phyloP scores from a whole-genome alignment of 2,888 invertebrate species.

The Diarsia mendica region DNA sequence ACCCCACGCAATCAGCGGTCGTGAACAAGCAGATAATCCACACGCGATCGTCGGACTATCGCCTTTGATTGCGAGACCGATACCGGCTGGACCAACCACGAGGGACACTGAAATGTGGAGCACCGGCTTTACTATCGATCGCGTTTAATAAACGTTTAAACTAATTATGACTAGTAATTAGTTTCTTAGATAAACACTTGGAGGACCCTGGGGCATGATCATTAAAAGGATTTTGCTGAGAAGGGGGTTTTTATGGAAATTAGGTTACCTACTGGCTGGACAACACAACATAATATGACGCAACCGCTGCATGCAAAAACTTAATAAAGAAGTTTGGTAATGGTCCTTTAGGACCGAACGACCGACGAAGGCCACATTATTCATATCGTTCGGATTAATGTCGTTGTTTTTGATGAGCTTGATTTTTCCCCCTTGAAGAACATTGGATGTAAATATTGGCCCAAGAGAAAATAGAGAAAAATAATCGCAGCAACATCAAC shows the following conservation, averaged over 20 bases:
- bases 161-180: slow-evolving; percentile 2
- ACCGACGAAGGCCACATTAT: not conserved
- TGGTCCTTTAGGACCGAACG: not conserved
- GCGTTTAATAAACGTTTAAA: slow-evolving; percentile 20
- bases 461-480: not conserved
- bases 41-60: slow-evolving; percentile 57
- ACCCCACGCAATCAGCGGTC: slow-evolving; percentile 74
- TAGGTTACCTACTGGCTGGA: not conserved
- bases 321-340: not conserved
- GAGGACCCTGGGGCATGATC: not conserved
- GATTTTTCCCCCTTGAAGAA: slow-evolving; percentile 9
- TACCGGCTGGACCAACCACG: slow-evolving; percentile 69
- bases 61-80: slow-evolving; percentile 68
- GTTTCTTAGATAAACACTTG: slow-evolving; percentile 13
- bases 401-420: slow-evolving; percentile 16
- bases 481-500: not conserved
- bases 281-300: slow-evolving; percentile 1
- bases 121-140: slow-evolving; percentile 29
- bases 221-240: not conserved
- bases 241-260: slow-evolving; percentile 8
- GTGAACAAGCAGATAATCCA: slow-evolving; percentile 72
- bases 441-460: not conserved
- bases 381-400: slow-evolving; percentile 13
- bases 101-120: slow-evolving; percentile 67
- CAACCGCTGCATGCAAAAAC: slow-evolving; percentile 8